Base-by-base conservation (phyloP, 92 coral and sea anemone species). In the Muricea muricata region DNA sequence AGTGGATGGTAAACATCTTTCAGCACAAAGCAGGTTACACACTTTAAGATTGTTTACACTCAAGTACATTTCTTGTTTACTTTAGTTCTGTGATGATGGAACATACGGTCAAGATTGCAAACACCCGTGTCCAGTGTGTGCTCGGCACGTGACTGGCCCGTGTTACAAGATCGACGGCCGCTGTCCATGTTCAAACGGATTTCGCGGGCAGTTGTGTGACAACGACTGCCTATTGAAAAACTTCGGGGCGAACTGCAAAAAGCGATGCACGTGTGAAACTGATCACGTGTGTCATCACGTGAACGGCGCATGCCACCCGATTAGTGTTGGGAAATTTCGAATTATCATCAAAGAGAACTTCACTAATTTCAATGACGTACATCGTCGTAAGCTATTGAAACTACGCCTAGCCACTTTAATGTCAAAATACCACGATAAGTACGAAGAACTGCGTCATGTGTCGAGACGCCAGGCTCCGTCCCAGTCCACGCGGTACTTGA, bases 101-200 rank as follows among this genome's bases (percentile, higher is more conserved):
- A 88, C 86, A 56, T 95, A 95, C 52, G 97, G 98, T 8, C 80
- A 90, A 23, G 87, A 58, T 57, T 95, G 98, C 84, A 68, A 69
- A 33, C 91, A 45, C 80, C 34, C 80, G 7, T 97, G 99, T 26
- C 98, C 98, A 30, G 73, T 52, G 37, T 97, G 99, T 84, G 92
- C 99, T 8, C 78, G 93, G 6, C 99, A 94, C 87, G 98, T 92
- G 85, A 89, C 79, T 20, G 97, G 93, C 26, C 45, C 93, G 4
- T 97, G 99, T 74, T 79, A 89, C 77, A 93, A 97, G 87, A 85
- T 87, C 26, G 87, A 90, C 75, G 99, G 99, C 56, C 89, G 93
- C 87, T 97, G 99, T 89, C 81, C 92, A 45, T 97, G 99, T 83
- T 78, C 92, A 48, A 76, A 89, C 11, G 99, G 99, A 50, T 97